Evolutionary conservation across 2,797 vertebrate species (phyloP).

Genomic region (Threskiornis aethiopicus): DNA sequence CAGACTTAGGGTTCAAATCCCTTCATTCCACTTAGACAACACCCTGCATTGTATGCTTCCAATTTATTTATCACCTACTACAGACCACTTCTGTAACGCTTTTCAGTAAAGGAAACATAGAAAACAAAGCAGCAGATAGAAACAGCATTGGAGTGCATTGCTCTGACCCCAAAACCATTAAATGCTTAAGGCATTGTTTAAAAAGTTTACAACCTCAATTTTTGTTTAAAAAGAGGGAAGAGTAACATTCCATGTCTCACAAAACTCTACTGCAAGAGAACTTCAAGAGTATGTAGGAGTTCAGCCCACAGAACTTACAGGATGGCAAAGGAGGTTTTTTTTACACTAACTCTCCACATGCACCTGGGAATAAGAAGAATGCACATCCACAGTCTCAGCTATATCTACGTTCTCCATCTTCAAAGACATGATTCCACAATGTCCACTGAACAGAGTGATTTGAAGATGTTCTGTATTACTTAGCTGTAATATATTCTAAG

Average conservation of each 20-base stretch:
- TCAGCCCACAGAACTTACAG: not conserved
- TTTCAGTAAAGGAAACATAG: not conserved
- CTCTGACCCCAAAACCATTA: not conserved
- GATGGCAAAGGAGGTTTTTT: not conserved
- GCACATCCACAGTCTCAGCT: not conserved
- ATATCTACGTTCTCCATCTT: not conserved
- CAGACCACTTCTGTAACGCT: not conserved
- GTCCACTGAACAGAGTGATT: not conserved
- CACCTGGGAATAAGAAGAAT: not conserved
- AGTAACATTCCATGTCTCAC: not conserved
- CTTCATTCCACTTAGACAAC: not conserved
- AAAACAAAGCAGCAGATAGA: not conserved
- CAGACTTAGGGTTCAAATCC: not conserved
- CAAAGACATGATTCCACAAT: not conserved
- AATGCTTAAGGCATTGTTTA: not conserved
- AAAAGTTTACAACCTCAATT: not conserved
- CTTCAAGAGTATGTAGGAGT: not conserved
- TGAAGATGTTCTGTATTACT: not conserved
- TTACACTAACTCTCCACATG: not conserved
- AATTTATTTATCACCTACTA: constrained; percentile 4
- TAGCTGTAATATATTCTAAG: not conserved
- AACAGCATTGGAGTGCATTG: not conserved
- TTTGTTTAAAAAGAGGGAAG: not conserved
- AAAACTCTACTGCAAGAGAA: not conserved
- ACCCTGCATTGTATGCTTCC: not conserved